These are phyloP conservation scores for Mamestra configurata DNA, from an alignment of 1,140 invertebrate species.

Conservation along the genomic window DNA sequence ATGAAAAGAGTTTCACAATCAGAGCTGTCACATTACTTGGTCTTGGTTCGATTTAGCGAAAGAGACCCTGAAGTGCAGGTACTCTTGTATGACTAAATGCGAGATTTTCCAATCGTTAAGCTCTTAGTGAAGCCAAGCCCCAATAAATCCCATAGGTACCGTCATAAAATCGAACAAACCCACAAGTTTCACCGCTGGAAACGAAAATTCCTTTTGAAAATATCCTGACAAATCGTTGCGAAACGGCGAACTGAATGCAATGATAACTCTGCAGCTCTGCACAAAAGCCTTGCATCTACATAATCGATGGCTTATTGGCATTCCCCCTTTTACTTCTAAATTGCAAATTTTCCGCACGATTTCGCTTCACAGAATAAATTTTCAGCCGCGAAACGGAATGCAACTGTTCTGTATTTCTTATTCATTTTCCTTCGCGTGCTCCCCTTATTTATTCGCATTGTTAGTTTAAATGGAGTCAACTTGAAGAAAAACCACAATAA, in stretches of 20 bases:
- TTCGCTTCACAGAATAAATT: conserved; percentile 84
- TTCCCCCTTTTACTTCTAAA: conserved; percentile 86
- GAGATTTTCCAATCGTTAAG: too few relatives aligned
- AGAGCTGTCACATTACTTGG: too few relatives aligned
- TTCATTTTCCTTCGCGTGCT: conserved; percentile 62
- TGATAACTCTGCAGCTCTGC: conserved; percentile 81
- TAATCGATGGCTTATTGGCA: conserved; percentile 87
- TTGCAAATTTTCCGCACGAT: conserved; percentile 88
- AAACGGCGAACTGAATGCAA: conserved; percentile 76
- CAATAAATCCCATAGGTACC: conserved; percentile 56
- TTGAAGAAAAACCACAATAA: conserved; percentile 37
- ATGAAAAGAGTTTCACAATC: too few relatives aligned
- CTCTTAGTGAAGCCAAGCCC: conserved; percentile 5
- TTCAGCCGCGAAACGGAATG: conserved; percentile 79
- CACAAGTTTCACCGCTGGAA: conserved; percentile 60
- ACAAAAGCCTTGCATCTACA: conserved; percentile 84
- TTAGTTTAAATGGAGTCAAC: conserved; percentile 38
- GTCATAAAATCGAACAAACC: conserved; percentile 42
- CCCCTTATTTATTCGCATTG: conserved; percentile 49
- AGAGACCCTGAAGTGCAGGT: too few relatives aligned
- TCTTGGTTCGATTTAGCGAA: too few relatives aligned
- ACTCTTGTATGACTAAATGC: too few relatives aligned
- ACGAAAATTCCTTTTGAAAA: conserved; percentile 68
- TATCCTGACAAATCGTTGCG: conserved; percentile 82
- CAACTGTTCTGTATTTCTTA: conserved; percentile 75